Evolutionary conservation across 2,888 invertebrate genomes (phyloP), one percentile per base, ranked within the genome.

Genomic region (Hipparchia sbordonii): DNA sequence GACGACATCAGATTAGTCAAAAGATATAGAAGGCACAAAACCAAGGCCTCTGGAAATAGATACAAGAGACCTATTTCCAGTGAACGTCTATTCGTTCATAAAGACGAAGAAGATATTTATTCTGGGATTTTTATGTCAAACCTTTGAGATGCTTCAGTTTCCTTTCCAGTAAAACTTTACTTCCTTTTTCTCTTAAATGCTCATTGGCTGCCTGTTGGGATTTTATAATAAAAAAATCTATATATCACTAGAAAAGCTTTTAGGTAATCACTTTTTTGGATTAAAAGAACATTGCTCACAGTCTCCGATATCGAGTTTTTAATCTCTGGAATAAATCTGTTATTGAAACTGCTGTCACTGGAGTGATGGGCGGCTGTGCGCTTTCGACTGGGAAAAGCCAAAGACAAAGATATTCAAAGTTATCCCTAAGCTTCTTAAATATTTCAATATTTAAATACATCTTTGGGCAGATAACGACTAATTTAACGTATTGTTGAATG

Each of bases 281-380:
- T 52, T 2, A 52, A 65, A 65, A 65, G 10, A 33, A 33, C 33
- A 52, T 52, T 52, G 52, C 33, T 51, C 51, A 46, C 62, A 62
- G 62, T 8, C 13, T 63, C 9, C 13, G 45, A 10, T 65, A 23
- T 63, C 10, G 54, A 63, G 8, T 54, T 71, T 71, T 57, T 56
- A 54, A 71, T 73, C 59, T 61, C 59, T 62, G 12, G 61, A 71
- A 66, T 69, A 51, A 71, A 72, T 72, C 71, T 62, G 51, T 69
- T 67, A 69, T 69, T 75, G 69, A 75, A 69, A 51, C 48, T 51
- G 33, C 12, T 52, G 60, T 7, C 48, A 63, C 13, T 8, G 48
- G 23, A 5, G 9, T 7, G 65, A 7, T 23, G 9, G n/a, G 7
- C 48, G 7, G 52, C 45, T 39, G 59, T 54, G 61, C 45, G 62